Evolutionary conservation across 2,113 vertebrate genomes (phyloP).

Genomic region (Ia io): DNA sequence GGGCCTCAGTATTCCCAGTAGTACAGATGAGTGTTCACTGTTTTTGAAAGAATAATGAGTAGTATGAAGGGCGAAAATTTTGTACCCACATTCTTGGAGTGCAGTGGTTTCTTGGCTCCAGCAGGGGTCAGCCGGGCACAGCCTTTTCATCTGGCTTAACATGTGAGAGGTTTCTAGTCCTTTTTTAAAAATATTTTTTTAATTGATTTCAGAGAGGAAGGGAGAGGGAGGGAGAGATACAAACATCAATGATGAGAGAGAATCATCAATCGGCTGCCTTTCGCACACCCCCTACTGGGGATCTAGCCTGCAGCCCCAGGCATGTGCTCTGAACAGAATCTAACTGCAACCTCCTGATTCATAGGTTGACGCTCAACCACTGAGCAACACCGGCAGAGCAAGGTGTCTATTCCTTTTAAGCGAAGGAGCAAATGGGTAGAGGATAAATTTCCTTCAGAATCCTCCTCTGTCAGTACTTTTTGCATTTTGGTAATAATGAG

Average conservation of each 20-base stretch:
- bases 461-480: not conserved
- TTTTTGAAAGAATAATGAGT: not conserved
- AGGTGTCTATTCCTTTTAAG: not conserved
- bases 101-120: slow-evolving; percentile 1
- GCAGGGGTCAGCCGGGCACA: slow-evolving; percentile 28
- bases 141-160: not conserved
- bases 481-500: not conserved
- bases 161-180: not conserved
- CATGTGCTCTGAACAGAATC: too few relatives aligned
- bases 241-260: too few relatives aligned
- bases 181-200: too few relatives aligned
- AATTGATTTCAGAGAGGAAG: too few relatives aligned
- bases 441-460: not conserved
- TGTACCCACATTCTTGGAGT: not conserved
- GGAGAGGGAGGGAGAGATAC: too few relatives aligned
- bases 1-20: not conserved
- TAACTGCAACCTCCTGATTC: too few relatives aligned
- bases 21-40: not conserved
- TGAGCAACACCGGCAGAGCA: too few relatives aligned
- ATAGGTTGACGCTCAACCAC: too few relatives aligned
- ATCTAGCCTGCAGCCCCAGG: too few relatives aligned
- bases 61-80: not conserved
- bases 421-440: not conserved
- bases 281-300: too few relatives aligned
- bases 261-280: too few relatives aligned